A percentile compares a stretch with the other conserved stretches of the same genome.
phyloP scores from a whole-genome alignment of 1,140 invertebrate species.

The Neotoxoptera formosana region DNA sequence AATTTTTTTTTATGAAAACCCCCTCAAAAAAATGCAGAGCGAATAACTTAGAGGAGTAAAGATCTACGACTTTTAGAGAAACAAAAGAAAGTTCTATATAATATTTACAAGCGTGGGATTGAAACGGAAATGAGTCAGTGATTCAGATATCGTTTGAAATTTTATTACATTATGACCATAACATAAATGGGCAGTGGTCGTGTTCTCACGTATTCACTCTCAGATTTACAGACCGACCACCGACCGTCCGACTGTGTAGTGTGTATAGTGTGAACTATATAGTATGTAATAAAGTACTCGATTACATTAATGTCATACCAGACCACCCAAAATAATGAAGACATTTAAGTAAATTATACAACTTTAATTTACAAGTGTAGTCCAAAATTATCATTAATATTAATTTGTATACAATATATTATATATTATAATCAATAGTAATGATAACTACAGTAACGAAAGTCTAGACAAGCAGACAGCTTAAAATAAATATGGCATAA shows the following conservation, averaged over 20 bases:
- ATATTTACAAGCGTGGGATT: background rate
- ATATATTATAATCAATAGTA: background rate
- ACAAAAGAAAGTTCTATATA: background rate
- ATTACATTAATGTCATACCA: background rate
- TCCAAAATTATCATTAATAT: background rate
- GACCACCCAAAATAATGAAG: background rate
- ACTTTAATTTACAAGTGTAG: background rate
- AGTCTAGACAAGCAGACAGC: background rate
- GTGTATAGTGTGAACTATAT: background rate
- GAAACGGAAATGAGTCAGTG: background rate
- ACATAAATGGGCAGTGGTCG: background rate
- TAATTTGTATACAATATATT: background rate
- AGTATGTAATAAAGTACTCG: background rate
- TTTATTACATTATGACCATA: background rate
- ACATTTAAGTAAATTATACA: background rate
- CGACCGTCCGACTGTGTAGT: no score
- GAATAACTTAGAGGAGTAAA: background rate
- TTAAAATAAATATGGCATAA: background rate
- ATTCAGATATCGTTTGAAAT: background rate
- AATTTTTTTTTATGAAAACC: no score
- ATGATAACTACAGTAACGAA: background rate
- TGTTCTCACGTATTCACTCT: background rate
- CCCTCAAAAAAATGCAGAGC: background rate
- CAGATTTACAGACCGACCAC: background rate
- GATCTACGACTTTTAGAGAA: background rate